Conservation (phyloP, 1,140 invertebrate species). For the Drosophila ohnishii region DNA sequence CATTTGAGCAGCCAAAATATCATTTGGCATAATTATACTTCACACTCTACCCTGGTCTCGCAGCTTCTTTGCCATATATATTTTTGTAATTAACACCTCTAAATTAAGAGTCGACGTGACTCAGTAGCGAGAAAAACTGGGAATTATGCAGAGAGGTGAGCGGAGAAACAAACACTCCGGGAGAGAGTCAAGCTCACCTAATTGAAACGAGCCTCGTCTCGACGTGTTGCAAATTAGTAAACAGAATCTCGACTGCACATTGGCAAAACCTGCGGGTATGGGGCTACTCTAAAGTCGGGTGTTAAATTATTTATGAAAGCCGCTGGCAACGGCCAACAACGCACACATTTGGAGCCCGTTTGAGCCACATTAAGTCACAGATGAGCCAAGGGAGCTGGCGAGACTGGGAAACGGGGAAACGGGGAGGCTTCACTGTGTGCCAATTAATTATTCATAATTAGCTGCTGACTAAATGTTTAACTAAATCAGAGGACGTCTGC, state of each 20-base stretch:
- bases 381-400: constrained; percentile 16
- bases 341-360: constrained; percentile 43
- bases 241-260: constrained; percentile 49
- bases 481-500: constrained; percentile 60
- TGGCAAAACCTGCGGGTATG: constrained; percentile 15
- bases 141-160: constrained; percentile 1
- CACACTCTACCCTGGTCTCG: constrained; percentile 1
- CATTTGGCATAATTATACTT: constrained; percentile 7
- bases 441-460: constrained; percentile 77
- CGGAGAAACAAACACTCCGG: background rate
- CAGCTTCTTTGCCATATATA: constrained; percentile 18
- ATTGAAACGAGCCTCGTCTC: constrained; percentile 25
- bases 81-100: constrained; percentile 59
- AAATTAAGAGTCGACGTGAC: constrained; percentile 35
- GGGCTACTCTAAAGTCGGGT: constrained; percentile 44
- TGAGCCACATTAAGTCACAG: constrained; percentile 42
- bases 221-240: constrained; percentile 61
- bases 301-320: constrained; percentile 64
- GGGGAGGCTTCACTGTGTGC: constrained; percentile 19
- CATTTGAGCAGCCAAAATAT: background rate
- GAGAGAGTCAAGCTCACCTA: constrained; percentile 19
- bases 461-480: constrained; percentile 69
- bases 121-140: constrained; percentile 12
- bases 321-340: constrained; percentile 35
- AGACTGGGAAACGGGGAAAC: background rate